phyloP scores from a whole-genome alignment of 1,140 invertebrate species.

The Theocolax elegans region DNA sequence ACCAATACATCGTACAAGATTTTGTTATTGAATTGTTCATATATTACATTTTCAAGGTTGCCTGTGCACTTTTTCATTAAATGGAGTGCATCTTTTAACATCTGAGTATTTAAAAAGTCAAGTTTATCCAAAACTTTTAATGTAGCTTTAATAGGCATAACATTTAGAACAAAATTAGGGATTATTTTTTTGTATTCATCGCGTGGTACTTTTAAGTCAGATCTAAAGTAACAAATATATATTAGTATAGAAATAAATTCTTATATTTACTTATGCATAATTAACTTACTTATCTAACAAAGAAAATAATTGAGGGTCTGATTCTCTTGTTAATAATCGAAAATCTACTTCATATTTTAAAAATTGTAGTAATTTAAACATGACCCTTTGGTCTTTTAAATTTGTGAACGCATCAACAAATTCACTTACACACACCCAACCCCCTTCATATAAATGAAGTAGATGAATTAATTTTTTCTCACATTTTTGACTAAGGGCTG shows the following conservation, averaged over 20 bases:
- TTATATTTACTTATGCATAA: too few species aligned
- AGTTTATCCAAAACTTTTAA: slow-evolving; percentile 13
- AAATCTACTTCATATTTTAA: slow-evolving; percentile 25
- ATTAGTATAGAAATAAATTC: too few species aligned
- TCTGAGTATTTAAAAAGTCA: slow-evolving; percentile 6
- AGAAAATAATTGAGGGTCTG: slow-evolving; percentile 38
- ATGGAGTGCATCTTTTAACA: slow-evolving; percentile 22
- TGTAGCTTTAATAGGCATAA: slow-evolving; percentile 41
- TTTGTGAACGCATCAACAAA: slow-evolving; percentile 49
- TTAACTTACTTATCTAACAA: slow-evolving; percentile 45
- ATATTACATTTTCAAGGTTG: neutral
- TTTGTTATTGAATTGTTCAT: slow-evolving; percentile 18
- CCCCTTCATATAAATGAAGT: slow-evolving; percentile 45
- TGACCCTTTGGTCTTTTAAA: slow-evolving; percentile 1
- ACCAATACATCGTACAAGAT: slow-evolving; percentile 44
- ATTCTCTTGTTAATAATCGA: slow-evolving; percentile 40
- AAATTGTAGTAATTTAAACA: slow-evolving; percentile 33
- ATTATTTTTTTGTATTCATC: slow-evolving; percentile 37
- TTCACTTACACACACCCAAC: slow-evolving; percentile 49
- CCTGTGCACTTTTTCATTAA: slow-evolving; percentile 10
- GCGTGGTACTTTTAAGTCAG: slow-evolving; percentile 21
- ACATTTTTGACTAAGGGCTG: slow-evolving; percentile 39
- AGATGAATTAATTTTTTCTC: slow-evolving; percentile 40
- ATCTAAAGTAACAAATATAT: slow-evolving; percentile 49
- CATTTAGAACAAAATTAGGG: slow-evolving; percentile 37